Base-by-base conservation (phyloP, 2,797 vertebrate genomes). In the Zalophus californianus region DNA sequence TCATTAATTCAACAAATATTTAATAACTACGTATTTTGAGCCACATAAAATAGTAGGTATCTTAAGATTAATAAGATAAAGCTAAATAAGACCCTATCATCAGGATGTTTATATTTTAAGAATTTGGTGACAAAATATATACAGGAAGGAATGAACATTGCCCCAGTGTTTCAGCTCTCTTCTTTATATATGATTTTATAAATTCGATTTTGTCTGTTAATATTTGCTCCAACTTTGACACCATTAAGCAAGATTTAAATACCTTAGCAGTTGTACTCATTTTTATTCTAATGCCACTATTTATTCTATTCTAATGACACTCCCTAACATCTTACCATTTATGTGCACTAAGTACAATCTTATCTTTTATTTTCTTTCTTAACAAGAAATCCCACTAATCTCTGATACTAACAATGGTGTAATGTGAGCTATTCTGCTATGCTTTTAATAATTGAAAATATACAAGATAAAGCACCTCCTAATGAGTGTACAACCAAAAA, bases 281-380 rank as follows among this genome's bases (percentile, higher is more conserved):
- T 78, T 93, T 89, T 91, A 86, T 77, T 83, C 23, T 82, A 48
- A 70, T 86, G 58, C 1, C 14, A 20, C 12, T 56, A 70, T 52
- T 79, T 32, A 77, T 32, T 48, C 41, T 68, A 60, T 15, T 78
- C 60, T 77, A 94, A 58, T 52, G 41, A 60, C 2, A 95, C 21
- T 54, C 29, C 16, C 25, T 90, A 68, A 79, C 21, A 85, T 85
- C 29, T 77, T 95, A 38, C 11, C 84, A 50, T 41, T 85, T 95
- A 90, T 87, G 12, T 2, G 60, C 14, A 92, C 20, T 88, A 89
- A 93, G 60, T 54, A 44, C 5, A 25, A 60, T 75, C 15, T 72
- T 93, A 20, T 21, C 27, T 79, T 80, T 79, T 29, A 80, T 73
- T 80, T 87, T 70, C 77, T 91, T 97, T 80, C 85, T 64, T 91